A percentile compares a stretch with the other conserved stretches of the same genome.
These are phyloP conservation scores for Bombus vancouverensis DNA, from an alignment of 1,140 invertebrate genomes.

Conservation along the genomic window DNA sequence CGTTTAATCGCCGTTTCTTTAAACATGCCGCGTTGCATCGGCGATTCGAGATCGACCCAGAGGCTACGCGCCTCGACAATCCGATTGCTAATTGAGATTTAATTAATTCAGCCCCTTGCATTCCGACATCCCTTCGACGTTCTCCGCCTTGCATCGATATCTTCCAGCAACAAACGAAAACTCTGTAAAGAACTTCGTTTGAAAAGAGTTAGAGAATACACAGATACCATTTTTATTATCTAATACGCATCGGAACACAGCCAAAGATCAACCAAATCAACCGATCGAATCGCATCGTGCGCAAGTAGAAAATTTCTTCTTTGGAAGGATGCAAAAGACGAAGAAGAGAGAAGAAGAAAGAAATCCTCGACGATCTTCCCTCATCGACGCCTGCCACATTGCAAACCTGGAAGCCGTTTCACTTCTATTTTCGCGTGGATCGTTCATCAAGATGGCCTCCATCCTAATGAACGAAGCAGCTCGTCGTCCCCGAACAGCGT, in stretches of 20 bases:
- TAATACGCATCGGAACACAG: background rate
- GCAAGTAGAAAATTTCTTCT: background rate
- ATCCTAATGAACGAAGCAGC: constrained; percentile 12
- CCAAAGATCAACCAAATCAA: constrained; percentile 4
- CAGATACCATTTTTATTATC: too few relatives aligned
- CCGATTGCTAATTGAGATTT: constrained; percentile 5
- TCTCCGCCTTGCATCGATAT: background rate
- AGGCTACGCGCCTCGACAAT: constrained; percentile 2
- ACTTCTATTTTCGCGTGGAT: constrained; percentile 1
- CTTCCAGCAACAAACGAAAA: background rate
- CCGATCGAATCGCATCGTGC: background rate
- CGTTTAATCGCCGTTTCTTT: background rate
- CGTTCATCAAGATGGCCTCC: background rate
- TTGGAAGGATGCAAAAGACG: background rate
- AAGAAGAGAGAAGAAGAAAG: background rate
- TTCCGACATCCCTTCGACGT: background rate
- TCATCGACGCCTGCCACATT: background rate
- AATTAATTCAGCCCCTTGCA: background rate
- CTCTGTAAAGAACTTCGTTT: background rate
- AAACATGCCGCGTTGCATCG: background rate
- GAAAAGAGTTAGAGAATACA: background rate
- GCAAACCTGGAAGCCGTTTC: constrained; percentile 2
- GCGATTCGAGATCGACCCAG: constrained; percentile 19
- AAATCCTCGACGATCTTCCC: background rate
- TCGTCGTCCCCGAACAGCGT: constrained; percentile 46